Evolutionary conservation across 2,113 vertebrate genomes (phyloP), one percentile per base, ranked within the genome.

Genomic region (Etheostoma cragini): DNA sequence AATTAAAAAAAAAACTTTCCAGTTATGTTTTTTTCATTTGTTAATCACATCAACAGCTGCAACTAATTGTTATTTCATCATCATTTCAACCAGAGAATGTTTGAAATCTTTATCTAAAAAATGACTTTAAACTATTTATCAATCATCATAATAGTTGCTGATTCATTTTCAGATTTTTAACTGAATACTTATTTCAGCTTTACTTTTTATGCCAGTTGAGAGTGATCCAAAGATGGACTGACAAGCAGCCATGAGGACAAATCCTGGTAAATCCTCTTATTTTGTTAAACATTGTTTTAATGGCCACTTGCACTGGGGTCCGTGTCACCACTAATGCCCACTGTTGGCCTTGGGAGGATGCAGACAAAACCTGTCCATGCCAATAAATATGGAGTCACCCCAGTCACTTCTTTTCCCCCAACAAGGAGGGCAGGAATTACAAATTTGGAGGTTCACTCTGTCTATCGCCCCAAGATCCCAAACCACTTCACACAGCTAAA

Each of bases 311-410:
- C 54, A 52, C 57, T 47, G 26, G 35, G 52, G 33, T 62, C n/a
- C 45, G 19, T 46, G 15, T 64, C 46, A 24, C 5, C 45, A 26
- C 47, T 66, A 62, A 71, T 6, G 45, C 69, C 64, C 45, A 54
- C 77, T 57, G 47, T n/a, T 76, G 75, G 68, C 58, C 57, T 63
- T n/a, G 26, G 22, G 61, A 66, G 49, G 54, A 78, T 78, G 70
- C 54, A 82, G 68, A 80, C 53, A 58, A 50, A 73, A 81, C 61
- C 30, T 35, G 57, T 54, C 52, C 75, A 70, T 24, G 21, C 57
- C 72, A 82, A 30, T 65, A 74, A 33, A 52, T 54, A 60, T 50
- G 33, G 65, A 78, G 49, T 54, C 17, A 45, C n/a, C 0, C 45
- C 60, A 52, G 53, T 57, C n/a, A 42, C 8, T 64, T 14, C 0